Conservation (phyloP, 2,113 vertebrate genomes). For the Paracanthobrama guichenoti region DNA sequence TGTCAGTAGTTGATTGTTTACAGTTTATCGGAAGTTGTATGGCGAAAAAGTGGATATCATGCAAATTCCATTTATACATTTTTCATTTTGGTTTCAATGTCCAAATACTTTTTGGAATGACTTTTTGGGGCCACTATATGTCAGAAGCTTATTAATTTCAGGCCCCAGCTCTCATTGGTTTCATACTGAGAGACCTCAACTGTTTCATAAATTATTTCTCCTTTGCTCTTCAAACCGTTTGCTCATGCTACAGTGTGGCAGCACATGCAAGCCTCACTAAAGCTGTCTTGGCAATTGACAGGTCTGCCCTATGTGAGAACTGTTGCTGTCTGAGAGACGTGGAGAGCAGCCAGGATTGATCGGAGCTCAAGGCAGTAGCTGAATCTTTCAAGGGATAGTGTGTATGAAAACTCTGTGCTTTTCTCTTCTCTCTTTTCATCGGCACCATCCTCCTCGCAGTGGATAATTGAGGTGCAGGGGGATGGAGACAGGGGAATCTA, state of each 20-base stretch:
- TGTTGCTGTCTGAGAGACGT: constrained; percentile 23
- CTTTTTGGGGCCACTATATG: not conserved
- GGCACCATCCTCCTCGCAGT: constrained; percentile 6
- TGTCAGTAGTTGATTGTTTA: not conserved
- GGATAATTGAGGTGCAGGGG: constrained; percentile 46
- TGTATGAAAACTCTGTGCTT: constrained; percentile 17
- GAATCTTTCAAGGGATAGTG: constrained; percentile 39
- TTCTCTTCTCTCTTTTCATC: constrained; percentile 19
- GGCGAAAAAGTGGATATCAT: not conserved
- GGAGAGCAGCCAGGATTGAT: constrained; percentile 39
- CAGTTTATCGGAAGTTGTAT: not conserved
- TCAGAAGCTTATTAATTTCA: constrained; percentile 4
- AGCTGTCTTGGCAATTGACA: constrained; percentile 35
- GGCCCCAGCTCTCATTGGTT: not conserved
- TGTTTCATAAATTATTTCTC: constrained; percentile 21
- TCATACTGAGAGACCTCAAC: not conserved
- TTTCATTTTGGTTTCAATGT: not conserved
- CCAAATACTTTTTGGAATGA: not conserved
- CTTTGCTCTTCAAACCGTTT: constrained; percentile 16
- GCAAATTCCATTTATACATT: not conserved
- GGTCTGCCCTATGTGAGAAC: constrained; percentile 26
- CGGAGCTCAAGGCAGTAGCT: constrained; percentile 10
- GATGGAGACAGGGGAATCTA: constrained; percentile 43
- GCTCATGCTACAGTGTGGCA: constrained; percentile 19
- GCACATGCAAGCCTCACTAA: constrained; percentile 17